Evolutionary conservation across 2,888 invertebrate species (phyloP).

Genomic region (Nymphalis c-album): DNA sequence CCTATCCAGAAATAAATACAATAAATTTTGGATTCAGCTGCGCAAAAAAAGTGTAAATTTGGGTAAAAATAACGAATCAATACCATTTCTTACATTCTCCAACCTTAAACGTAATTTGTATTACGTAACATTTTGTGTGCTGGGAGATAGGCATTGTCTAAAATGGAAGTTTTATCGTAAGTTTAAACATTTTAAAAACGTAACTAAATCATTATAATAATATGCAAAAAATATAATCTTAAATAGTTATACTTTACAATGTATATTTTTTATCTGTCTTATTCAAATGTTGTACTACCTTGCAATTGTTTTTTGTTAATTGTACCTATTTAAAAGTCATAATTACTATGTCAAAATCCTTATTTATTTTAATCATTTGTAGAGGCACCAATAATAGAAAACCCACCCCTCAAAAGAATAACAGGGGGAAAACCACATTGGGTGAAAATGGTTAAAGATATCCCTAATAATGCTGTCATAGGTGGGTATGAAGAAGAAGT

Average conservation of each 20-base stretch:
- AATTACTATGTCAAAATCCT: not conserved
- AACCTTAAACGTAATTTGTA: slow-evolving; percentile 44
- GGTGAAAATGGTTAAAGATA: not conserved
- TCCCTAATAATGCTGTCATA: slow-evolving; percentile 85
- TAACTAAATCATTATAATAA: too few relatives aligned
- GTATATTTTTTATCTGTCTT: too few relatives aligned
- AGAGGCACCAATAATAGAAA: not conserved
- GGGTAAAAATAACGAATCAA: slow-evolving; percentile 61
- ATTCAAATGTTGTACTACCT: too few relatives aligned
- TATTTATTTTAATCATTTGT: not conserved
- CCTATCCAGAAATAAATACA: slow-evolving; percentile 62
- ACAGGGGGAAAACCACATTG: not conserved
- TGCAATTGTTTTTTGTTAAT: too few relatives aligned
- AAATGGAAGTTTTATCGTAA: slow-evolving; percentile 57
- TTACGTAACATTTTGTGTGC: slow-evolving; percentile 42
- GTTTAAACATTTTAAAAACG: slow-evolving; percentile 22
- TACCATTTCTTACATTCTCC: slow-evolving; percentile 43
- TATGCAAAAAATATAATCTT: too few relatives aligned
- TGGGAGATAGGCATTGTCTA: slow-evolving; percentile 26
- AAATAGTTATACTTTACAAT: too few relatives aligned
- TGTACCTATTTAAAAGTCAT: too few relatives aligned
- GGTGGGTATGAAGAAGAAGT: slow-evolving; percentile 82
- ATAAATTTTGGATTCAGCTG: slow-evolving; percentile 78
- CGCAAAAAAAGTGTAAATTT: slow-evolving; percentile 61
- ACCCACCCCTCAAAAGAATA: not conserved